Conservation (phyloP, 2,113 vertebrate species). For the Phylloscopus whistleri region DNA sequence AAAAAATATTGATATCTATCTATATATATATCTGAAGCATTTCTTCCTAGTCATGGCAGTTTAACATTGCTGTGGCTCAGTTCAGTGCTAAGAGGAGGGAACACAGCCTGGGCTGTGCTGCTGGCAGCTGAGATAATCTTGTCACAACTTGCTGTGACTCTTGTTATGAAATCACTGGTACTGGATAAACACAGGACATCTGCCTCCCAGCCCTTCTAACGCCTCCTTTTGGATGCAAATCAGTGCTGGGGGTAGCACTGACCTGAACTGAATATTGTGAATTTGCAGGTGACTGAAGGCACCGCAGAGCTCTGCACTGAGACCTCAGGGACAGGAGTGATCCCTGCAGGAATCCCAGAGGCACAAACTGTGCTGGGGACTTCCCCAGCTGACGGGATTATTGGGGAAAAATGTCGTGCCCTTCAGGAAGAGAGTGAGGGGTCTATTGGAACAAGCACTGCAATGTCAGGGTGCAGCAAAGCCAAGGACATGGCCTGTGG, state of each 20-base stretch:
- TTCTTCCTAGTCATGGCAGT: not conserved
- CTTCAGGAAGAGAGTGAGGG: not conserved
- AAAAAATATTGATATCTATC: too few species aligned
- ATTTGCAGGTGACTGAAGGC: not conserved
- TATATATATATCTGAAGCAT: not conserved
- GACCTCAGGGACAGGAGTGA: not conserved
- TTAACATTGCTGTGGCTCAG: not conserved
- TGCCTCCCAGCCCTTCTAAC: not conserved
- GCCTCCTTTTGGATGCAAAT: not conserved
- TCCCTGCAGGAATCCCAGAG: not conserved
- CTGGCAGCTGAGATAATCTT: not conserved
- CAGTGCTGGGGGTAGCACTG: not conserved
- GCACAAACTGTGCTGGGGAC: not conserved
- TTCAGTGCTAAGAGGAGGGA: not conserved
- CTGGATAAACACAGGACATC: conserved; percentile 12
- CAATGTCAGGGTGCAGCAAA: not conserved
- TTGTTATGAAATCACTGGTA: conserved; percentile 9
- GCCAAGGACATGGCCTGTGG: not conserved
- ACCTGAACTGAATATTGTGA: not conserved
- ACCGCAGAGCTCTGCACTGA: not conserved
- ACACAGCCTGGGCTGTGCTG: not conserved
- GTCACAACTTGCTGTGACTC: conserved; percentile 4
- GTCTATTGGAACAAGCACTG: not conserved
- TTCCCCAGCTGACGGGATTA: not conserved
- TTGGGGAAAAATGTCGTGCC: not conserved